Base-by-base conservation (phyloP, 2,113 vertebrate species). In the Campylomormyrus tamandua region DNA sequence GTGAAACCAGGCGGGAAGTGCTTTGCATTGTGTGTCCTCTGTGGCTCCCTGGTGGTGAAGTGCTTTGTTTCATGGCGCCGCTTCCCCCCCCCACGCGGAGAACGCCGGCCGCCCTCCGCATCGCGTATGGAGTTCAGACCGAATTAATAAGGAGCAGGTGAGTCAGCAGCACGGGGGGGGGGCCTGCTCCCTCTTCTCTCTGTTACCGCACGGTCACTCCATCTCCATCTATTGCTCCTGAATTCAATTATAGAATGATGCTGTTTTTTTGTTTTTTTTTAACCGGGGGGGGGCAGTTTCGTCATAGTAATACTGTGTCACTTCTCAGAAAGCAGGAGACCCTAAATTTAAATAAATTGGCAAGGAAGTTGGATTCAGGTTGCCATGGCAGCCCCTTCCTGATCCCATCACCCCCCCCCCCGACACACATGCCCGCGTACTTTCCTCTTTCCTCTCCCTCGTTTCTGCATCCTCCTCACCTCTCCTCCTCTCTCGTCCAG, bases 351-450 rank as follows among this genome's bases (percentile, higher is more conserved):
- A 87, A 90, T 74, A 45, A 56, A 90, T 42, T 62, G 58, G 89
- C 62, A 90, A 90, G 89, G 89, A 90, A 90, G 89, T 87, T 70
- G 45, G 58, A 90, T 50, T 52, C n/a, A 27, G 46, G 89, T 90
- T 90, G 53, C 89, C 62, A 90, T 90, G 89, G 66, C 56, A 87
- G 66, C 89, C 62, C 45, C 84, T 90, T 90, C 83, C 84, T 87
- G 89, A 70, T 56, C 84, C 39, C 39, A 39, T 39, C 39, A 3
- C 39, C 39, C 84, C 58, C 42, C 45, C 39, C 39, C 42, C 35
- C 19, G 87, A 42, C n/a, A 49, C 39, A 35, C 86, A 45, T 85
- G 74, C 21, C 50, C 87, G n/a, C 89, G 35, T 49, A 45, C 87
- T 80, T 88, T 42, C 24, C 74, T 87, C 87, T 80, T 88, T 42